phyloP scores from a whole-genome alignment of 2,797 vertebrate species.

The Prionace glauca region DNA sequence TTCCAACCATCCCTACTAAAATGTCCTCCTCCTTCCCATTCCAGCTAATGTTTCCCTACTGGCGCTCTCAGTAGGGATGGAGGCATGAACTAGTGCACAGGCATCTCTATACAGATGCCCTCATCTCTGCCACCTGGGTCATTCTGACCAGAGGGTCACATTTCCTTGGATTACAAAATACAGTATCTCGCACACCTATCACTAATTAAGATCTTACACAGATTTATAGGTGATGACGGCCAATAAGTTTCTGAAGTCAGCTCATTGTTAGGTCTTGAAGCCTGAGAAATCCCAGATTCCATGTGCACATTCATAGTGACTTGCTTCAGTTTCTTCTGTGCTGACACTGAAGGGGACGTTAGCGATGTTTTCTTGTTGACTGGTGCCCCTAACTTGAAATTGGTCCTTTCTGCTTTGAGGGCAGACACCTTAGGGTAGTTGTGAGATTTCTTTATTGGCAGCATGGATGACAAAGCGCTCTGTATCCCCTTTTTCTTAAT shows the following conservation, averaged over 20 bases:
- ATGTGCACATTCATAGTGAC: conserved; percentile 33
- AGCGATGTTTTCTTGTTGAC: conserved; percentile 28
- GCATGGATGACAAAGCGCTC: conserved; percentile 62
- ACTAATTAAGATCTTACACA: conserved; percentile 37
- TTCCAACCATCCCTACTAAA: background rate
- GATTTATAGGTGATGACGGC: conserved; percentile 33
- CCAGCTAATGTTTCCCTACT: background rate
- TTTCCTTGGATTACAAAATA: background rate
- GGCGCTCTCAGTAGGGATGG: background rate
- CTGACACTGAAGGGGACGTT: conserved; percentile 22
- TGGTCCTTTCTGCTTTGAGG: conserved; percentile 22
- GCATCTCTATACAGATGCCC: conserved; percentile 3
- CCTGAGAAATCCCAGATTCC: conserved; percentile 24
- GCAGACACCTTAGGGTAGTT: conserved; percentile 1
- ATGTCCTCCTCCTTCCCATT: background rate
- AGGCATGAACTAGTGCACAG: background rate
- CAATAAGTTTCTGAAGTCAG: conserved; percentile 18
- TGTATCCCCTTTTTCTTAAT: conserved; percentile 81
- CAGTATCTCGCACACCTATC: conserved; percentile 29
- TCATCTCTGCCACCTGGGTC: background rate
- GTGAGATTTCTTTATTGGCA: conserved; percentile 50
- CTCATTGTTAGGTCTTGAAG: conserved; percentile 10
- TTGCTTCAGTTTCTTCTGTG: conserved; percentile 33
- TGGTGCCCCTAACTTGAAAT: conserved; percentile 18
- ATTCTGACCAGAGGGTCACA: background rate